Percentiles rank a stretch among this genome's conserved stretches.
Conservation (phyloP, 2,888 invertebrate genomes). For the Branchellion lobata region DNA sequence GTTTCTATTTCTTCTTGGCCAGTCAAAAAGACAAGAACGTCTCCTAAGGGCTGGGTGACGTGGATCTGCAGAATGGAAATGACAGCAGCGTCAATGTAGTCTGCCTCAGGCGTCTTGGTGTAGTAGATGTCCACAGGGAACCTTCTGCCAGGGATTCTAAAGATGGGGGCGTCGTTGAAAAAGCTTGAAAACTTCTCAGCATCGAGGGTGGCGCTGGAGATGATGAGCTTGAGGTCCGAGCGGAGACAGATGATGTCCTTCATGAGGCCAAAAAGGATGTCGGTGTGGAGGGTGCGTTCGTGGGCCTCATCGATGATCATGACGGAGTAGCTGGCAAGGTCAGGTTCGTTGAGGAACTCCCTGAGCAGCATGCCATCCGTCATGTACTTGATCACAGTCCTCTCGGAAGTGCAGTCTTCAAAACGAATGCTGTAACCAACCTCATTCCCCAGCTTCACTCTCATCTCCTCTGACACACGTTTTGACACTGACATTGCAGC, state of each 20-base stretch:
- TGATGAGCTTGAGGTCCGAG: slow-evolving; percentile 88
- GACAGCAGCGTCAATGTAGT: slow-evolving; percentile 97
- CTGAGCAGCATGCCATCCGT: slow-evolving; percentile 96
- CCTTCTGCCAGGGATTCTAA: slow-evolving; percentile 92
- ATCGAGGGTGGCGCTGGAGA: slow-evolving; percentile 96
- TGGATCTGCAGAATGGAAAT: slow-evolving; percentile 96
- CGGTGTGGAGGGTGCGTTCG: slow-evolving; percentile 95
- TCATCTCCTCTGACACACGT: slow-evolving; percentile 95
- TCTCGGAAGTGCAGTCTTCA: slow-evolving; percentile 97
- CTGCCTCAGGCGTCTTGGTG: slow-evolving; percentile 97
- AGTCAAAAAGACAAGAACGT: slow-evolving; percentile 92
- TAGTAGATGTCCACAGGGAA: slow-evolving; percentile 98
- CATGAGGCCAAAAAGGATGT: slow-evolving; percentile 94
- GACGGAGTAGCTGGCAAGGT: slow-evolving; percentile 90
- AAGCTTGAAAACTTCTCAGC: slow-evolving; percentile 96
- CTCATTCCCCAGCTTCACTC: slow-evolving; percentile 80
- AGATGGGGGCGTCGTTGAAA: slow-evolving; percentile 97
- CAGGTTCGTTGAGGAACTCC: slow-evolving; percentile 95
- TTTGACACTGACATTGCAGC: slow-evolving; percentile 99
- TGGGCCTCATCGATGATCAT: slow-evolving; percentile 99
- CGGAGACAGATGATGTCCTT: slow-evolving; percentile 85
- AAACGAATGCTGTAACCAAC: slow-evolving; percentile 83
- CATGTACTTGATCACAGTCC: slow-evolving; percentile 96
- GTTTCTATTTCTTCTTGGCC: slow-evolving; percentile 69
- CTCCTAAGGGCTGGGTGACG: slow-evolving; percentile 91